These are phyloP conservation scores for Aphaenogaster rudis DNA, from an alignment of 1,140 invertebrate species.

Conservation along the genomic window DNA sequence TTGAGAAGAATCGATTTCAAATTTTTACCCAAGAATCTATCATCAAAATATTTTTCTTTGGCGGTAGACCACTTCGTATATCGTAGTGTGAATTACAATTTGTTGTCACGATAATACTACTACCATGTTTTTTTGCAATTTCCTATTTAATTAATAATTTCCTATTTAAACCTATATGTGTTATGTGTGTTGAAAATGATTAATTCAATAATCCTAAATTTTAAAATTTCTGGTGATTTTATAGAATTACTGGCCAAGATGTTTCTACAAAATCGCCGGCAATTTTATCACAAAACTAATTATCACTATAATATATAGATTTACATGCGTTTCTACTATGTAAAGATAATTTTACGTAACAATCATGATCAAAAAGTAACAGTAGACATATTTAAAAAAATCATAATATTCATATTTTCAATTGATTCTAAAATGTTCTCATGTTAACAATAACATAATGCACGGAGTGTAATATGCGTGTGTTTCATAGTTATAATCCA, in stretches of 20 bases:
- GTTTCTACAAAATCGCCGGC: background rate
- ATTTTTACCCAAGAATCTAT: constrained; percentile 12
- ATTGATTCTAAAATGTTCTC: constrained; percentile 8
- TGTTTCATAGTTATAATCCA: constrained; percentile 24
- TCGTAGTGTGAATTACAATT: constrained; percentile 26
- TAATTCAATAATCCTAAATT: background rate
- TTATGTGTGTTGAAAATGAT: constrained; percentile 6
- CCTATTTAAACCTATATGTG: constrained; percentile 13
- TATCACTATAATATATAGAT: constrained; percentile 23
- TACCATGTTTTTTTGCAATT: constrained; percentile 10
- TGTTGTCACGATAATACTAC: constrained; percentile 40
- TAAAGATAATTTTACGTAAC: constrained; percentile 26
- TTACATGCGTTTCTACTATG: background rate
- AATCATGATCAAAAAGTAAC: constrained; percentile 42
- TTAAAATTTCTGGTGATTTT: background rate
- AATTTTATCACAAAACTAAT: constrained; percentile 31
- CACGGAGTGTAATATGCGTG: constrained; percentile 11
- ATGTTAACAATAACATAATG: constrained; percentile 22
- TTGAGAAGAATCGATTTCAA: background rate
- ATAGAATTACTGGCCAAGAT: constrained; percentile 2
- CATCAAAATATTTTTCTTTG: constrained; percentile 35
- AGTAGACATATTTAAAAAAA: constrained; percentile 12
- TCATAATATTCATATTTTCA: background rate
- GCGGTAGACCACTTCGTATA: background rate
- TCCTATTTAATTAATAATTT: constrained; percentile 26